phyloP scores from a whole-genome alignment of 2,113 vertebrate genomes.

The Sapajus apella region DNA sequence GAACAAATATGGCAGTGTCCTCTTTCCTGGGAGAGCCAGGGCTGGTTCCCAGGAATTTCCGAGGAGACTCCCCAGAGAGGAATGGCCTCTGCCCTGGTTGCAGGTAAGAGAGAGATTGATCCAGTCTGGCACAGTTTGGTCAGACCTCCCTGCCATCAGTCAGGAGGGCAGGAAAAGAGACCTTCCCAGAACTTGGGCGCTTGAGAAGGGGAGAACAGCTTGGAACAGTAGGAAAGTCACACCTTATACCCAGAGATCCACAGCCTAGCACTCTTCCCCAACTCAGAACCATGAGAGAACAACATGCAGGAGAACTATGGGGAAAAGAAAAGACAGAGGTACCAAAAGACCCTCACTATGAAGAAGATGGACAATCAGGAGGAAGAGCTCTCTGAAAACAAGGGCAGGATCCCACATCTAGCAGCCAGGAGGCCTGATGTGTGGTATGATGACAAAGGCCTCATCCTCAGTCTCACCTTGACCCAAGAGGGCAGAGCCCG shows the following conservation, averaged over 20 bases:
- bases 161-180: neutral
- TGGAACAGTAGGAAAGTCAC: neutral
- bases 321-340: neutral
- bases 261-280: neutral
- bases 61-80: neutral
- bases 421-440: neutral
- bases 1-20: neutral
- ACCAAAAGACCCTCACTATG: neutral
- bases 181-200: neutral
- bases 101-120: neutral
- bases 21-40: conserved; percentile 23
- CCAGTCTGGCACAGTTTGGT: neutral
- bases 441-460: neutral
- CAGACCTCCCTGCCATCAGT: neutral
- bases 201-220: neutral
- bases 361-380: neutral
- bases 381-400: neutral
- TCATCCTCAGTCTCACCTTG: neutral
- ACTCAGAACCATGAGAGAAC: neutral
- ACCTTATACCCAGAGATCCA: neutral
- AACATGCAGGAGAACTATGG: neutral
- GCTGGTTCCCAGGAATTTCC: neutral
- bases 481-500: neutral
- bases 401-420: neutral
- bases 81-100: neutral